Percentiles rank a stretch among this genome's conserved stretches.
Conservation (phyloP, 2,888 invertebrate species). For the Polyommatus icarus region DNA sequence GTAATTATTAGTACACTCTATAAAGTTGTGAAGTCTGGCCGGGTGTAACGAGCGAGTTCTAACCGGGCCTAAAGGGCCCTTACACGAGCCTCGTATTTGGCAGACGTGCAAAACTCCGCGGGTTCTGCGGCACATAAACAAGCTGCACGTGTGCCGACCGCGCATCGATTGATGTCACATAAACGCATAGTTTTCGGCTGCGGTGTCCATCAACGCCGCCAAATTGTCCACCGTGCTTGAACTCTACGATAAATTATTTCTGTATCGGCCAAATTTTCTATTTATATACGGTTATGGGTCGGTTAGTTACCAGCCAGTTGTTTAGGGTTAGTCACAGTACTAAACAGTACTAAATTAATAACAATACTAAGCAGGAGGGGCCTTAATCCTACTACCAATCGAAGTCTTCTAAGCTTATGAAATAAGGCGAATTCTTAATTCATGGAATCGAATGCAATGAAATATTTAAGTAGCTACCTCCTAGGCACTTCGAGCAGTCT, state of each 20-base stretch:
- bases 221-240: constrained; percentile 71
- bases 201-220: constrained; percentile 70
- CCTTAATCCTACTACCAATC: not conserved
- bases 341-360: not conserved
- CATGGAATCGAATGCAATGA: not conserved
- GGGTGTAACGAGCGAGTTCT: constrained; percentile 41
- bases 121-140: constrained; percentile 78
- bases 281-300: not conserved
- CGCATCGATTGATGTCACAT: constrained; percentile 75
- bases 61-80: constrained; percentile 71
- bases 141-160: constrained; percentile 70
- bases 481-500: constrained; percentile 8
- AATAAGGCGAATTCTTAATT: not conserved
- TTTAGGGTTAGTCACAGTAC: not conserved
- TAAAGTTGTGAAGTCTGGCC: not conserved
- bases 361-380: too few relatives aligned
- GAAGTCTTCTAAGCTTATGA: not conserved
- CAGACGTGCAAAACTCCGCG: constrained; percentile 71
- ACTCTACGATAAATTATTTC: constrained; percentile 38
- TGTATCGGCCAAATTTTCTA: not conserved
- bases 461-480: not conserved
- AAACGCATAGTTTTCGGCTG: constrained; percentile 72
- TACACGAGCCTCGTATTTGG: constrained; percentile 56
- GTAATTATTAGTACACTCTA: not conserved
- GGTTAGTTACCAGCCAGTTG: not conserved